Percentiles rank a stretch among this genome's conserved stretches.
These are phyloP conservation scores for Sycophila texana DNA, from an alignment of 2,888 invertebrate genomes.

Conservation along the genomic window DNA sequence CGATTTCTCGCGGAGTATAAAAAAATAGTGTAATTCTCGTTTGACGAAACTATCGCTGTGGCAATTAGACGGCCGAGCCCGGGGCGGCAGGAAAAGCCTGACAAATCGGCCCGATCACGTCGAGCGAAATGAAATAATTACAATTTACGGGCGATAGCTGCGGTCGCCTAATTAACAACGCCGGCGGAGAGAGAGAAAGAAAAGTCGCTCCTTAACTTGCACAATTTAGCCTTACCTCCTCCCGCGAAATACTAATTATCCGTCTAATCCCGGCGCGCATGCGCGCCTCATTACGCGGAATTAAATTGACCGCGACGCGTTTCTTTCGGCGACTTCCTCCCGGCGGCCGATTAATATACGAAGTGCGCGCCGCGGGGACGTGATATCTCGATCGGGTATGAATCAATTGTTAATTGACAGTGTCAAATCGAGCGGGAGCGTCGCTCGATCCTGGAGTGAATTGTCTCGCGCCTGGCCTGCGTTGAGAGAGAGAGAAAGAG, in stretches of 20 bases:
- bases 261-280: slow-evolving; percentile 2
- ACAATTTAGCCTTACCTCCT: slow-evolving; percentile 16
- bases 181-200: slow-evolving; percentile 13
- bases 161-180: slow-evolving; percentile 40
- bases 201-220: slow-evolving; percentile 6
- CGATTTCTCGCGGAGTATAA: too few relatives aligned
- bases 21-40: too few relatives aligned
- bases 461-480: slow-evolving; percentile 15
- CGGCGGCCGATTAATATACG: slow-evolving; percentile 19
- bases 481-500: slow-evolving; percentile 4
- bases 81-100: slow-evolving; percentile 46
- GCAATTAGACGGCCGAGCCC: neutral
- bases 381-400: slow-evolving; percentile 42
- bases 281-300: slow-evolving; percentile 32
- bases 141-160: slow-evolving; percentile 52
- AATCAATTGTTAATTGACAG: slow-evolving; percentile 54
- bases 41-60: too few relatives aligned
- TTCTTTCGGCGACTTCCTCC: neutral
- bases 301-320: slow-evolving; percentile 22
- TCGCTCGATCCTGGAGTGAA: slow-evolving; percentile 13
- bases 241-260: slow-evolving; percentile 45
- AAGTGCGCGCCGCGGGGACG: neutral
- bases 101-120: slow-evolving; percentile 60
- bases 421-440: slow-evolving; percentile 40
- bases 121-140: slow-evolving; percentile 60